phyloP scores from a whole-genome alignment of 2,797 vertebrate species.

The Lithobates pipiens region DNA sequence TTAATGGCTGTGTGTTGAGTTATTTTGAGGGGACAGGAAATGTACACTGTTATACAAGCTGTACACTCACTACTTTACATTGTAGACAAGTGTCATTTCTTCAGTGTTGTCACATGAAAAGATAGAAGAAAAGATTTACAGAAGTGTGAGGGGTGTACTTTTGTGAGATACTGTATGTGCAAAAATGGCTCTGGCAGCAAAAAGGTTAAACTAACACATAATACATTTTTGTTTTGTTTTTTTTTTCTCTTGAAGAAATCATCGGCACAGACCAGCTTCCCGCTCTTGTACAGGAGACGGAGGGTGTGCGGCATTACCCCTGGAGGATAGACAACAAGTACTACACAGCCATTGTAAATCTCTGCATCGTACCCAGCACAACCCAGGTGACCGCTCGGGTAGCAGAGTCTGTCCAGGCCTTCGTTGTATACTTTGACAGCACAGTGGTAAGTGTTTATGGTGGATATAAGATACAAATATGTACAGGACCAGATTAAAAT shows the following conservation, averaged over 20 bases:
- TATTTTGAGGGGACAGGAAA: too few relatives aligned
- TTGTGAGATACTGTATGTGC: too few relatives aligned
- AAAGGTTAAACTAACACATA: too few relatives aligned
- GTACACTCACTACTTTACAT: too few relatives aligned
- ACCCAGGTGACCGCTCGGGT: constrained; percentile 85
- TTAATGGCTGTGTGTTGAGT: too few relatives aligned
- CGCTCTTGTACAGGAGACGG: constrained; percentile 74
- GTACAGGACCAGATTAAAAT: neutral
- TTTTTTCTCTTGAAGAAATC: constrained; percentile 79
- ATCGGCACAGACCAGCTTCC: constrained; percentile 76
- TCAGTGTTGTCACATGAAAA: too few relatives aligned
- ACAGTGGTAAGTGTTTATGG: constrained; percentile 76
- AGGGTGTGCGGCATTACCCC: constrained; percentile 87
- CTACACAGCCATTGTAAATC: constrained; percentile 89
- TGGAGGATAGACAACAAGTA: constrained; percentile 99
- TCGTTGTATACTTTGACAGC: constrained; percentile 94
- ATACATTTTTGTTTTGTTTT: neutral
- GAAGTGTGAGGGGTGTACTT: too few relatives aligned
- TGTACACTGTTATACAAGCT: too few relatives aligned
- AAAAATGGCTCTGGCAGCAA: too few relatives aligned
- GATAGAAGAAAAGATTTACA: too few relatives aligned
- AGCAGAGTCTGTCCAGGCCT: constrained; percentile 89
- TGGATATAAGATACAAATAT: neutral
- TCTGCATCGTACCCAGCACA: constrained; percentile 88
- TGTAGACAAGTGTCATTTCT: too few relatives aligned